Base-by-base conservation (phyloP, 2,888 invertebrate species). In the Homarus gammarus region DNA sequence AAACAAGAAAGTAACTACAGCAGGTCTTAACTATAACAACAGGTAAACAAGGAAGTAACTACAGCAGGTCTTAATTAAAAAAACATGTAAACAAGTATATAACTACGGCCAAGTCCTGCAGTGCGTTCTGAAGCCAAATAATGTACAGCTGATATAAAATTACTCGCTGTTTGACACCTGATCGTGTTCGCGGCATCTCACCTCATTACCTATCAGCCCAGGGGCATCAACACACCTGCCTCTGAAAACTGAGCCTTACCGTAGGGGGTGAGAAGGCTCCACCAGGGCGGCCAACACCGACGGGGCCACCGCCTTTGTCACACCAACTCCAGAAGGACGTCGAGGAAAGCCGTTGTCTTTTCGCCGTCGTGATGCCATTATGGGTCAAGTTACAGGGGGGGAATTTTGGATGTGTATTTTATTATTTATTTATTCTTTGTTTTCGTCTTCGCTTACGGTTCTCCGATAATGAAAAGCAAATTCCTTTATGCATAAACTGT, bases 101-200 rank as follows among this genome's bases (percentile, higher is more conserved):
- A n/a, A n/a, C n/a, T n/a, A n/a, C n/a, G n/a, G n/a, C n/a, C 2
- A 81, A 10, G 27, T 27, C 81, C 38, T 18, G 64, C 72, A 70
- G 51, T 70, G 49, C 49, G 68, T 78, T 68, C 27, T 27, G 83
- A 49, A 61, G 64, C 82, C 82, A 87, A 82, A 82, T 87, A 87
- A 77, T 87, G 82, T 82, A 75, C 77, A 73, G 33, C n/a, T 72
- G 82, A 87, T 87, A 87, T 87, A 73, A 51, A 56, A 75, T 87
- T 73, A 27, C 87, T 33, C 81, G 81, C n/a, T 82, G 81, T 87
- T 81, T 82, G 87, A 87, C 87, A 87, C 87, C 82, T 64, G 87
- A 87, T 82, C 87, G 73, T 64, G 75, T 75, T 82, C 82, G 49
- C 64, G 75, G 75, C 40, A 75, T 87, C 87, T 82, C 87, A 44